These are phyloP conservation scores for Bhutanitis thaidina DNA, from an alignment of 2,888 invertebrate genomes.

Conservation along the genomic window DNA sequence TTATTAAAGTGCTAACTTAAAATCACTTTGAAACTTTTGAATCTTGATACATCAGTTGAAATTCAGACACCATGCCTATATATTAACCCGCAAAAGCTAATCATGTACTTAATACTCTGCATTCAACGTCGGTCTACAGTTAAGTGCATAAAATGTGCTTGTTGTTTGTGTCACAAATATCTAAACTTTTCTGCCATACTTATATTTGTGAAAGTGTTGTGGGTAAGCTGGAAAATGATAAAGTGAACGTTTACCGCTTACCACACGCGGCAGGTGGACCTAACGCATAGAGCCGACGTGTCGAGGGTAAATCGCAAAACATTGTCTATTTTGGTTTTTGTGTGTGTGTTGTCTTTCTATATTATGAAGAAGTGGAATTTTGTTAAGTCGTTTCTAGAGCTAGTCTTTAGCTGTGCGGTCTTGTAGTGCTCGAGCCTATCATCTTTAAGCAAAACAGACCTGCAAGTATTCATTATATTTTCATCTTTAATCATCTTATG, in stretches of 20 bases:
- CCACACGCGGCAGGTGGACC: conserved; percentile 75
- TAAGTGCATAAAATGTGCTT: background rate
- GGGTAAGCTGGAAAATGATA: conserved; percentile 40
- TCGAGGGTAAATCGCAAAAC: conserved; percentile 63
- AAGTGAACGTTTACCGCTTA: conserved; percentile 66
- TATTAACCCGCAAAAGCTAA: conserved; percentile 1
- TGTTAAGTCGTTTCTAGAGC: background rate
- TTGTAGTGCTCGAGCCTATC: too few relatives aligned
- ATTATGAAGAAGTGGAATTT: conserved; percentile 2
- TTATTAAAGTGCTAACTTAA: background rate
- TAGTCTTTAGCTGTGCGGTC: background rate
- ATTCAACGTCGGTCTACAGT: conserved; percentile 15
- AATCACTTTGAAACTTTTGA: background rate
- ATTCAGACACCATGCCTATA: background rate
- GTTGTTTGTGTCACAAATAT: background rate
- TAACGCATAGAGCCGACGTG: conserved; percentile 74
- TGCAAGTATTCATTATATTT: too few relatives aligned
- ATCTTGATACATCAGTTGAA: background rate
- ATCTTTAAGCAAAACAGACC: too few relatives aligned
- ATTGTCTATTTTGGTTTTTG: conserved; percentile 34
- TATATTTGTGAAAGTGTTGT: conserved; percentile 23
- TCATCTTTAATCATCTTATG: too few relatives aligned
- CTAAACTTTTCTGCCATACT: background rate
- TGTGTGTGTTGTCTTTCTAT: conserved; percentile 27
- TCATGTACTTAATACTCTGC: conserved; percentile 10